Percentiles rank a stretch among this genome's conserved stretches.
phyloP scores from a whole-genome alignment of 2,113 vertebrate genomes.

The Sebastes schlegelii region DNA sequence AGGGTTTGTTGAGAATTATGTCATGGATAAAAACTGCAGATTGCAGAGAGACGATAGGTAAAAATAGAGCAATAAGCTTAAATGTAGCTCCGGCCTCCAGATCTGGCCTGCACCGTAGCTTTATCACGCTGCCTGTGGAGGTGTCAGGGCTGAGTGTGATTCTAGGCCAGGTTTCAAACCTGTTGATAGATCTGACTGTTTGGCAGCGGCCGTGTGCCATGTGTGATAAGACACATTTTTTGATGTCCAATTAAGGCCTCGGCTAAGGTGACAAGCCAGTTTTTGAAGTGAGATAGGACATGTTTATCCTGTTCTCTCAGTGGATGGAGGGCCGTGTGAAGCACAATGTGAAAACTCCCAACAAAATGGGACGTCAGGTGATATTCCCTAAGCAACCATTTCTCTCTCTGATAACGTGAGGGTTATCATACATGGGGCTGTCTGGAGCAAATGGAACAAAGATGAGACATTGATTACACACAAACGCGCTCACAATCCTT shows the following conservation, averaged over 20 bases:
- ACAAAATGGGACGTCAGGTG: conserved; percentile 52
- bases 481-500: conserved; percentile 22
- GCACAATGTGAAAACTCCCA: conserved; percentile 51
- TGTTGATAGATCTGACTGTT: conserved; percentile 45
- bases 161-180: conserved; percentile 46
- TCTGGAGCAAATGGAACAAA: conserved; percentile 79
- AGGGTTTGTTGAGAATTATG: not conserved
- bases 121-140: conserved; percentile 20
- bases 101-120: conserved; percentile 19
- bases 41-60: conserved; percentile 6
- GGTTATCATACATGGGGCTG: conserved; percentile 75
- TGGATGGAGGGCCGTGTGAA: conserved; percentile 35
- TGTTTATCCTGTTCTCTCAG: conserved; percentile 19
- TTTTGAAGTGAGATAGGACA: conserved; percentile 11
- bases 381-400: conserved; percentile 65
- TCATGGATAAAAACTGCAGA: conserved; percentile 4
- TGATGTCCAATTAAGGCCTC: conserved; percentile 55
- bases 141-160: conserved; percentile 30
- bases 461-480: conserved; percentile 76
- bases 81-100: conserved; percentile 21
- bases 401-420: conserved; percentile 60
- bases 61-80: not conserved
- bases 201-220: conserved; percentile 25
- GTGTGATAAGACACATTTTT: conserved; percentile 33
- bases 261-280: conserved; percentile 35